phyloP scores from a whole-genome alignment of 2,888 invertebrate species.

The Lycia hirtaria region DNA sequence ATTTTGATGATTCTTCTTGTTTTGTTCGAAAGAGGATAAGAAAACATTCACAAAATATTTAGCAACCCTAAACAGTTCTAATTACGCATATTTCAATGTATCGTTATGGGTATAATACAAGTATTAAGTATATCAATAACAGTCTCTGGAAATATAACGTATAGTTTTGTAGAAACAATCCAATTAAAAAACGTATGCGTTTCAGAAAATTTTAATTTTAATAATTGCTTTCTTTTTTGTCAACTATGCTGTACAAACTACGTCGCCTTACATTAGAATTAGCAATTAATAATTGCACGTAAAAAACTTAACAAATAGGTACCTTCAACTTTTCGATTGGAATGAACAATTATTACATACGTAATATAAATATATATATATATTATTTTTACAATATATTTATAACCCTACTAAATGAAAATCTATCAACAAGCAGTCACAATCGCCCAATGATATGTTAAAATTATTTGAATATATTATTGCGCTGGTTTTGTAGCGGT shows the following conservation, averaged over 20 bases:
- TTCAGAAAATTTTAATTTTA: constrained; percentile 84
- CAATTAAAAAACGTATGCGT: constrained; percentile 62
- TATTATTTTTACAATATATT: constrained; percentile 78
- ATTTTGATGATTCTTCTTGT: no score
- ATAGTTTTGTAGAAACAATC: constrained; percentile 25
- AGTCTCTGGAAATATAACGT: no score
- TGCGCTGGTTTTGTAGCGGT: constrained; percentile 65
- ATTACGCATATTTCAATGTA: no score
- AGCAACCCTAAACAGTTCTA: no score
- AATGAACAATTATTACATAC: constrained; percentile 83
- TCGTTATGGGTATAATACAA: no score
- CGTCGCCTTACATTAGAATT: constrained; percentile 82
- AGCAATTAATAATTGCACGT: constrained; percentile 86
- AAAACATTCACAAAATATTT: no score
- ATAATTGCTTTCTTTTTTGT: constrained; percentile 84
- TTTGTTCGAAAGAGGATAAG: no score
- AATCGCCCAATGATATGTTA: constrained; percentile 86
- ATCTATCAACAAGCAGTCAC: constrained; percentile 84
- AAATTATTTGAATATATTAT: constrained; percentile 80
- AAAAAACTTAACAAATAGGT: constrained; percentile 86
- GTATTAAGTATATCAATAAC: no score
- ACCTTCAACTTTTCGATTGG: constrained; percentile 84
- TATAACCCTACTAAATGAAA: constrained; percentile 80
- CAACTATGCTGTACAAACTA: constrained; percentile 86
- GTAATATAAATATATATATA: constrained; percentile 60